Base-by-base conservation (phyloP, 2,888 invertebrate genomes). In the Drosophila demipolita region DNA sequence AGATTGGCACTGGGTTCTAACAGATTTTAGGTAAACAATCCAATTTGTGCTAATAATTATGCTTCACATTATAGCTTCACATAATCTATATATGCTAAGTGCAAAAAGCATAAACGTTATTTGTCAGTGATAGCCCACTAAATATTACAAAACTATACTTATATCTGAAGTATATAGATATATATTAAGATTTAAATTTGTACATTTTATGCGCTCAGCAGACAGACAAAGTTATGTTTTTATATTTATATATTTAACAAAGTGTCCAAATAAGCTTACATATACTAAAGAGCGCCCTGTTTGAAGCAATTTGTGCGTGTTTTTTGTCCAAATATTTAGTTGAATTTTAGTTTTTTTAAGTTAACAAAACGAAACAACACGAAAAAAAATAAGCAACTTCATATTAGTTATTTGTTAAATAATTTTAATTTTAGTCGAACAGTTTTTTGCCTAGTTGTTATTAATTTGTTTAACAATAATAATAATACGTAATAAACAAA, bases 251-350 rank as follows among this genome's bases (percentile, higher is more conserved):
- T 38, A 45, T 50, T 63, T 67, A 65, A 61, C 42, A 49, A 68
- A 65, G 65, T 77, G 60, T 80, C 83, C 67, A 83, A 68, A 17
- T n/a, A 36, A 74, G 45, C 52, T 58, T 69, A 57, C 69, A 53
- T 33, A 69, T 59, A 78, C 83, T 81, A 73, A 60, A 84, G 66
- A 69, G 66, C 85, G 78, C 65, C 58, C 17, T 67, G 73, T 82
- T 85, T 63, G 50, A 66, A 65, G 71, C 45, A 73, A 80, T 81
- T 83, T 83, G 68, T 71, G 68, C 79, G 85, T 85, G 89, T 89
- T 87, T 82, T 85, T 70, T 82, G 86, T 85, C 88, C 90, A 85
- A 85, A 89, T 78, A 89, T 74, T 63, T 88, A 84, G 89, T 74
- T 76, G 38, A 73, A 76, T 87, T 89, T 66, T 33, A 45, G 38